These are phyloP conservation scores for Pharmacophagus antenor DNA, from an alignment of 2,888 invertebrate species.

Conservation along the genomic window DNA sequence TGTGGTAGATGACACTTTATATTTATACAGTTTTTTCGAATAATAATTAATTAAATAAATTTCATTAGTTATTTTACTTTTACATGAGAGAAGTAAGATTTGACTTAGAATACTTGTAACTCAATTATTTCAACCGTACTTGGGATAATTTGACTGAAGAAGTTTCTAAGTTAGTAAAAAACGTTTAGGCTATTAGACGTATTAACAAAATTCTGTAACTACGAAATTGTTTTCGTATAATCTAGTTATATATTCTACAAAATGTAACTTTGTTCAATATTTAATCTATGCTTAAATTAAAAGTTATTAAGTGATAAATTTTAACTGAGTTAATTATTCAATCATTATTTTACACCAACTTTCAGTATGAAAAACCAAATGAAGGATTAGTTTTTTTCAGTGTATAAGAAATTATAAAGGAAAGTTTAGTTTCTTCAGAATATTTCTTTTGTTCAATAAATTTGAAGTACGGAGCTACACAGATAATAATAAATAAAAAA, in stretches of 20 bases:
- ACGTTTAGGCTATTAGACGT: not conserved
- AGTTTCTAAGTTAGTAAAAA: not conserved
- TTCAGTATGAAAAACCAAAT: not conserved
- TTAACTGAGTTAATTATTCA: not conserved
- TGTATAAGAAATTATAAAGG: not conserved
- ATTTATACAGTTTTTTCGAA: too few relatives aligned
- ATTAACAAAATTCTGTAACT: slow-evolving; percentile 15
- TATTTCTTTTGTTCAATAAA: not conserved
- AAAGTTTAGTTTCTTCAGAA: not conserved
- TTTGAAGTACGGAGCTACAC: too few relatives aligned
- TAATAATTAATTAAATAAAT: too few relatives aligned
- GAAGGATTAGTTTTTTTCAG: not conserved
- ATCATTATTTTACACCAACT: not conserved
- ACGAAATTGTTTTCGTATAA: slow-evolving; percentile 15
- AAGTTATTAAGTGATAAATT: not conserved
- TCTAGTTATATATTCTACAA: slow-evolving; percentile 5
- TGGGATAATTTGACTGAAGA: not conserved
- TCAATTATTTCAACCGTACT: too few relatives aligned
- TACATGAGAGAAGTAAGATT: too few relatives aligned
- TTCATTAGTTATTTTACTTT: too few relatives aligned
- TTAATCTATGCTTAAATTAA: not conserved
- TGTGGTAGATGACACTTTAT: too few relatives aligned
- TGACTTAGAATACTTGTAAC: too few relatives aligned
- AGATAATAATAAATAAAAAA: too few relatives aligned
- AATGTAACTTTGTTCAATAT: slow-evolving; percentile 9